phyloP scores from a whole-genome alignment of 2,113 vertebrate species.

The Microcebus lehilahytsara region DNA sequence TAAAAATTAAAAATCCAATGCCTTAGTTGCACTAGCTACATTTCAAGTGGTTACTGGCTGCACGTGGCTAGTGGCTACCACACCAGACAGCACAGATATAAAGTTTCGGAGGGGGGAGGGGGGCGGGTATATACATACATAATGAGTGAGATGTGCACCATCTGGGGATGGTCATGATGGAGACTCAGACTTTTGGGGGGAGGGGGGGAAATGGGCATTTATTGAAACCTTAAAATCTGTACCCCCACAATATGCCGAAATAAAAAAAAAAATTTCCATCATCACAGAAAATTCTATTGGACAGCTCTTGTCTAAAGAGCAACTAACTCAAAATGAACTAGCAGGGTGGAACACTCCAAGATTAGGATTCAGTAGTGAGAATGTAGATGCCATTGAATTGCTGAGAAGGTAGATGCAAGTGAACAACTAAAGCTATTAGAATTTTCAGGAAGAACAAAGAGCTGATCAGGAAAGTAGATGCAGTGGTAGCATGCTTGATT shows the following conservation, averaged over 20 bases:
- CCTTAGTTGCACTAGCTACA: not conserved
- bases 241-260: no score
- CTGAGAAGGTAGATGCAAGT: not conserved
- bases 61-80: not conserved
- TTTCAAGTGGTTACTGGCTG: not conserved
- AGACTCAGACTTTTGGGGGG: no score
- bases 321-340: not conserved
- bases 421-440: not conserved
- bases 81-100: not conserved
- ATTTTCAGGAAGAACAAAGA: not conserved
- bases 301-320: not conserved
- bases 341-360: not conserved
- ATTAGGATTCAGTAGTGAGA: not conserved
- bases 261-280: not conserved
- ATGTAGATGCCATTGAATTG: not conserved
- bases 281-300: not conserved
- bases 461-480: not conserved
- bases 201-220: no score
- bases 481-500: not conserved
- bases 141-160: no score
- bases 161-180: no score
- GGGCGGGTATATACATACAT: no score
- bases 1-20: not conserved
- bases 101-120: no score
- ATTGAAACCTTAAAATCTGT: no score